Base-by-base conservation (phyloP, 2,888 invertebrate species). In the Aleiodes testaceus region DNA sequence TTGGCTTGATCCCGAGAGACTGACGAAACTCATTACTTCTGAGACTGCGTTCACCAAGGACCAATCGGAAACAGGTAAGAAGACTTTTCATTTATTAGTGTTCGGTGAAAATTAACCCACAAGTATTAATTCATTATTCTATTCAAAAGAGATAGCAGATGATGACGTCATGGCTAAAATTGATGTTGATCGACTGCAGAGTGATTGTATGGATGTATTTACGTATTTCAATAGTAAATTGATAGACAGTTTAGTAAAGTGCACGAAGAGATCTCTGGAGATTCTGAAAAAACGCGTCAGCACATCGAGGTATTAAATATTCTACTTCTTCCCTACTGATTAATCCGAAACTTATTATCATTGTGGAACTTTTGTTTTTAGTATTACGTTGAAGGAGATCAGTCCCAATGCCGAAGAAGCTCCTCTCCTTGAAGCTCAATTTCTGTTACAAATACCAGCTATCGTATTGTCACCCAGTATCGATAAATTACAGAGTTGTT, bases 181-280 rank as follows among this genome's bases (percentile, higher is more conserved):
- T 78, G 93, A 93, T 72, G 81, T 93, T 26, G 80, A 83, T 66
- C 90, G 89, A 47, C 88, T 92, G 3, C 91, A 92, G 55, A 92
- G 91, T 65, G 94, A 95, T 82, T 94, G 94, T 80, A 93, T 94
- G 84, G 95, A 96, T 82, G 88, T 96, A 63, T 95, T 94, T 84
- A 92, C 93, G 0, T 93, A 92, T 84, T 95, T 95, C 81, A 94
- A 95, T 78, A 92, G 92, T 66, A 94, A 92, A 87, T 90, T 94
- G 74, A 88, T 93, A 42, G 93, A 94, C 73, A 88, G 94, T 2
- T 88, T 96, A 18, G 93, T 94, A 11, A 93, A 92, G 80, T 91
- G 92, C 68, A 94, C 95, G 0, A 92, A 92, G 82, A 88, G 89
- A 53, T 94, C 95, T 12, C 88, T 96, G 72, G 95, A 95, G 81